phyloP scores from a whole-genome alignment of 2,888 invertebrate genomes.

The Habroteleia sp. region DNA sequence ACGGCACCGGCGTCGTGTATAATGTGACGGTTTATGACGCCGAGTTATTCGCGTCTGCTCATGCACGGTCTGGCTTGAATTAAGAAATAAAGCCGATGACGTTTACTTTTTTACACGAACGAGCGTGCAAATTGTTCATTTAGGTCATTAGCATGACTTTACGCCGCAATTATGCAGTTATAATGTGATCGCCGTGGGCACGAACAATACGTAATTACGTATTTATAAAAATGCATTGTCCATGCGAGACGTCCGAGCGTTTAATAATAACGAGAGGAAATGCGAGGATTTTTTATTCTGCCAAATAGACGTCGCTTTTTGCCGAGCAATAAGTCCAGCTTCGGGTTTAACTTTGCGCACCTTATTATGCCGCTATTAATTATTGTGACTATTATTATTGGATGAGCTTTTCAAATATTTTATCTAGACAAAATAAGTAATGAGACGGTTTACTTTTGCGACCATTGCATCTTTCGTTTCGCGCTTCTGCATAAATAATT shows the following conservation, averaged over 20 bases:
- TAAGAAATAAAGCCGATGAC: background rate
- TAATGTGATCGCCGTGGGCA: background rate
- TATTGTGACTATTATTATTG: slow-evolving; percentile 1
- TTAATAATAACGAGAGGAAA: slow-evolving; percentile 29
- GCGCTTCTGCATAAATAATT: too few species aligned
- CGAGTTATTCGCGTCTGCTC: slow-evolving; percentile 1
- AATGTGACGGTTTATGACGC: background rate
- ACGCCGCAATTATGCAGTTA: slow-evolving; percentile 8
- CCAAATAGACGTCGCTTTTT: background rate
- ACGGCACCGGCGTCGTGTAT: background rate
- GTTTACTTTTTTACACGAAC: background rate
- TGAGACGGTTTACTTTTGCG: too few species aligned
- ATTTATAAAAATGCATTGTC: slow-evolving; percentile 23
- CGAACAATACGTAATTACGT: slow-evolving; percentile 12
- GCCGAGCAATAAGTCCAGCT: too few species aligned
- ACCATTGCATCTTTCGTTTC: too few species aligned
- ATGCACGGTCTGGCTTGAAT: background rate
- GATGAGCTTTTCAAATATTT: background rate
- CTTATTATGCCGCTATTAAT: slow-evolving; percentile 1
- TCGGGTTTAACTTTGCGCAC: background rate
- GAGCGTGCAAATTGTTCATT: slow-evolving; percentile 28
- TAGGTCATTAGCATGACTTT: slow-evolving; percentile 12
- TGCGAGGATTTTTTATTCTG: slow-evolving; percentile 10
- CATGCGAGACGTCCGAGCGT: slow-evolving; percentile 18
- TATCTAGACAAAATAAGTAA: background rate